Conservation (phyloP, 2,888 invertebrate species). For the Meiosimyza decipiens region DNA sequence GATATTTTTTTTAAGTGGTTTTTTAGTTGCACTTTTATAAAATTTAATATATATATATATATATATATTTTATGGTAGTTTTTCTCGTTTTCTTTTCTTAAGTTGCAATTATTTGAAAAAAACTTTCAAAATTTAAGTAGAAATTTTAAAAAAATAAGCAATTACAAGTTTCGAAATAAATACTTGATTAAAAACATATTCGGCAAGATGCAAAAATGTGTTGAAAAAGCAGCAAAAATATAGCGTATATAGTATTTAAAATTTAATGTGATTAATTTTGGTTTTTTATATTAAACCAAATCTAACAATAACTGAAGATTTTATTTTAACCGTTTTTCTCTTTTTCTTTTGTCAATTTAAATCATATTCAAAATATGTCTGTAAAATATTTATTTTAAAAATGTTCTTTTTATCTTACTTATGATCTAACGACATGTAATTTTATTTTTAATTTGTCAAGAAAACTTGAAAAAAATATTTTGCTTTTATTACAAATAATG, state of each 20-base stretch:
- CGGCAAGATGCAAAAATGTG: not conserved
- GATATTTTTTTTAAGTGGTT: no score
- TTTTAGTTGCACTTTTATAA: no score
- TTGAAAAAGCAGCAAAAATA: not conserved
- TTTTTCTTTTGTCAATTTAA: not conserved
- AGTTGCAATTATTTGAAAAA: conserved; percentile 10
- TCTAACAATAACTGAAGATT: conserved; percentile 6
- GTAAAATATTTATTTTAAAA: conserved; percentile 16
- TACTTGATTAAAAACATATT: conserved; percentile 1
- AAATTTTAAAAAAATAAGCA: conserved; percentile 16
- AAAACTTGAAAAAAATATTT: not conserved
- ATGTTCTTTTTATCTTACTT: not conserved
- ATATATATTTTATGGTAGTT: conserved; percentile 32
- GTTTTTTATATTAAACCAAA: not conserved
- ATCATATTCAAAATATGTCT: conserved; percentile 8
- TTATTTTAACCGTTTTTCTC: conserved; percentile 6
- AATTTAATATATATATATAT: conserved; percentile 19
- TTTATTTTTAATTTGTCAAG: not conserved
- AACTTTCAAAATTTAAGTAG: not conserved
- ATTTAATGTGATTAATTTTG: conserved; percentile 3
- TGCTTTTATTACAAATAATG: conserved; percentile 3
- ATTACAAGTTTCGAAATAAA: conserved; percentile 26
- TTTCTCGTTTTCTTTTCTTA: no score
- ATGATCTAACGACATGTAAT: not conserved
- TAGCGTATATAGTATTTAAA: not conserved